phyloP scores from a whole-genome alignment of 2,113 vertebrate genomes.

The Percina caprodes region DNA sequence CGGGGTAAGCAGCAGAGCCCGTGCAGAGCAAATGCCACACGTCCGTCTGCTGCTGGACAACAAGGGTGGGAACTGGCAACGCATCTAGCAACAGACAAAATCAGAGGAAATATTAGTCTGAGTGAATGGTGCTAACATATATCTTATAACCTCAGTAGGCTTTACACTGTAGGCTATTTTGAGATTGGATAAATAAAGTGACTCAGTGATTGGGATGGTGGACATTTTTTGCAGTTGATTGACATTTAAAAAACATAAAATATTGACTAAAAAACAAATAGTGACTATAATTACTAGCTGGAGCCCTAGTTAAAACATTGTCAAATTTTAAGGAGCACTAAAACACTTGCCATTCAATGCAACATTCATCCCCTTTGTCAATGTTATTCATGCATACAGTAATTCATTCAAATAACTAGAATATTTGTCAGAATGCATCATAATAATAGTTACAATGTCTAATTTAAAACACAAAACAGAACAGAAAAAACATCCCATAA shows the following conservation, averaged over 20 bases:
- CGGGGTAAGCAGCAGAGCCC: conserved; percentile 79
- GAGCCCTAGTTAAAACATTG: not conserved
- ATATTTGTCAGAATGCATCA: not conserved
- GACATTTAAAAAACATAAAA: not conserved
- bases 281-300: not conserved
- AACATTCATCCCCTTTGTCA: not conserved
- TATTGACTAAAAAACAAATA: not conserved
- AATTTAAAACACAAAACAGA: not conserved
- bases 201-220: too few species aligned
- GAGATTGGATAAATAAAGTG: too few species aligned
- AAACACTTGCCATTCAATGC: not conserved
- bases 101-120: not conserved
- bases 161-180: too few species aligned
- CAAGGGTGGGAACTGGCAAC: conserved; percentile 70
- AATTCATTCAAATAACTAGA: not conserved
- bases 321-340: too few species aligned
- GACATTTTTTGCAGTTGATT: too few species aligned
- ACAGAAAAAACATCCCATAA: not conserved
- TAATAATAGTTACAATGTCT: not conserved
- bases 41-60: conserved; percentile 60
- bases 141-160: too few species aligned
- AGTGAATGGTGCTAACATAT: not conserved
- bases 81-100: conserved; percentile 46
- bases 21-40: conserved; percentile 74
- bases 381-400: not conserved